Percentiles rank a stretch among this genome's conserved stretches.
Evolutionary conservation across 2,888 invertebrate genomes (phyloP).

Genomic region (Polia nebulosa): DNA sequence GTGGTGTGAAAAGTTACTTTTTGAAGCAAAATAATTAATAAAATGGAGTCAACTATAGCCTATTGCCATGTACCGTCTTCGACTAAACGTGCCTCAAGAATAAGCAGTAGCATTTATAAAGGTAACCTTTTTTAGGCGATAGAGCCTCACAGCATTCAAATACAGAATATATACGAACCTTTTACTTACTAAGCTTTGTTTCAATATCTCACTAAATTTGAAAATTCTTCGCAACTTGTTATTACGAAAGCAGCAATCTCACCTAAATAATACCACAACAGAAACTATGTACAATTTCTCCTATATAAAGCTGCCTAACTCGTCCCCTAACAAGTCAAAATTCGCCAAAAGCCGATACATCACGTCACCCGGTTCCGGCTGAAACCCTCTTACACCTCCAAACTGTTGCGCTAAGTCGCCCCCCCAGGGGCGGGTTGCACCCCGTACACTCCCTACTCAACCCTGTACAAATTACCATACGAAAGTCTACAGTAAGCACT

Average conservation of each 20-base stretch:
- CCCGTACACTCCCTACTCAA: slow-evolving; percentile 16
- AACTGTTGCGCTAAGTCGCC: slow-evolving; percentile 63
- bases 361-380: slow-evolving; percentile 37
- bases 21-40: too few relatives aligned
- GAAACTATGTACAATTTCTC: slow-evolving; percentile 7
- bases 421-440: slow-evolving; percentile 12
- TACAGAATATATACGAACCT: too few relatives aligned
- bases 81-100: too few relatives aligned
- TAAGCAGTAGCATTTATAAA: too few relatives aligned
- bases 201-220: background rate
- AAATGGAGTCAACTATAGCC: too few relatives aligned
- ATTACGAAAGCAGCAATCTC: background rate
- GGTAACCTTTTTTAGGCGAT: too few relatives aligned
- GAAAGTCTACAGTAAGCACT: slow-evolving; percentile 36
- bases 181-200: too few relatives aligned
- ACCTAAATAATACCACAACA: background rate
- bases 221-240: background rate
- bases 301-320: slow-evolving; percentile 6
- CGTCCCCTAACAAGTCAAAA: slow-evolving; percentile 42
- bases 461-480: slow-evolving; percentile 53
- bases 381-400: slow-evolving; percentile 38
- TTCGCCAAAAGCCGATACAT: slow-evolving; percentile 42
- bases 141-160: too few relatives aligned
- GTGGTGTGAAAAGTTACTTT: too few relatives aligned
- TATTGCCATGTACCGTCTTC: too few relatives aligned